Base-by-base conservation (phyloP, 2,888 invertebrate genomes). In the Ryuthela nishihirai region DNA sequence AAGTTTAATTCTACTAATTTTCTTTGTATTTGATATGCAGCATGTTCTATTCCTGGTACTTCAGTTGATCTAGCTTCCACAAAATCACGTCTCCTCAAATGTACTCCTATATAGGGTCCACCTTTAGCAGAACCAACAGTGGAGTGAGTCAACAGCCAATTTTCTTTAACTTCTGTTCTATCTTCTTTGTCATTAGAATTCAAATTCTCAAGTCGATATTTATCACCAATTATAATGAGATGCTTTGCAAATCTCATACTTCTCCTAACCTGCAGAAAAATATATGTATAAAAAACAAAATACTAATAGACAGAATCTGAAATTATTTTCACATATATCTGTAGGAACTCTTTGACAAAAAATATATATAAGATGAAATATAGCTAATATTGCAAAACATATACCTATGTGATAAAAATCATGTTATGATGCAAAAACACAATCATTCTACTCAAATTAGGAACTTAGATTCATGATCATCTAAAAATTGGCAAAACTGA, bases 31-130 rank as follows among this genome's bases (percentile, higher is more conserved):
- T 95, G 93, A 58, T 78, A 73, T 0, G 85, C 88, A 0, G 92
- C 85, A 54, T 82, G 81, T 65, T 81, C 74, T n/a, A 95, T 76
- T 7, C 84, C 82, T 12, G 97, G 95, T 4, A 90, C 81, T 49
- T 88, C 83, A 5, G 82, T 80, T 18, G 81, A 78, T 53, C 89
- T 81, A 1, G 87, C 84, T 41, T 80, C 76, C 0, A 89, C 77
- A 75, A 97, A 99, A 76, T 99, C 98, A 62, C 83, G 82, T 49
- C 98, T 78, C 67, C 98, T 79, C 73, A 95, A 80, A 76, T 99
- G 99, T 0, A 87, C 83, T 39, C 85, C 83, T 7, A 97, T 20
- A 29, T 63, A 66, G 3, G 56, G 63, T 10, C 64, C 65, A 25
- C 64, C 64, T 12, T 47, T 9, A 25, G 65, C 59, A 18, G 46